Percentiles rank a stretch among this genome's conserved stretches.
Conservation (phyloP, 2,113 vertebrate genomes). For the Panurus biarmicus region DNA sequence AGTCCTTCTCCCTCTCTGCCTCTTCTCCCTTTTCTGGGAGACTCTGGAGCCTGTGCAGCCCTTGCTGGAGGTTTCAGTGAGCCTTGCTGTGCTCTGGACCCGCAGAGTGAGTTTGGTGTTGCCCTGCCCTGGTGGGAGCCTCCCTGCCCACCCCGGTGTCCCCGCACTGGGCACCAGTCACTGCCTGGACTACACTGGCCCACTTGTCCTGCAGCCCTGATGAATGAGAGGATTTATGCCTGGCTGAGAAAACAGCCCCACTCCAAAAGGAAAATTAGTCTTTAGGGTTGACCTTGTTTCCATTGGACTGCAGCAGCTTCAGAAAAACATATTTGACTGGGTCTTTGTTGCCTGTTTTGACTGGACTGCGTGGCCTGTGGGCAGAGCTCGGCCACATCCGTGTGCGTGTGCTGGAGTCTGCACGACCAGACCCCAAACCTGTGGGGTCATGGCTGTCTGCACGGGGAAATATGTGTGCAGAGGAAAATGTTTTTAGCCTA, state of each 20-base stretch:
- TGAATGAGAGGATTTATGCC: background rate
- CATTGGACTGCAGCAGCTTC: background rate
- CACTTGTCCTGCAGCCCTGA: background rate
- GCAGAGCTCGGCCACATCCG: background rate
- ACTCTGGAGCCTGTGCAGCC: background rate
- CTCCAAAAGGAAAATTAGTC: background rate
- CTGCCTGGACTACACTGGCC: background rate
- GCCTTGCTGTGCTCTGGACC: background rate
- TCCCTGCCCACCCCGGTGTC: fast-evolving
- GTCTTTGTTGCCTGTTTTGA: background rate
- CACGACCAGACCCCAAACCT: background rate
- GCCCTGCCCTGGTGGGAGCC: background rate
- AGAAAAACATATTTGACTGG: background rate
- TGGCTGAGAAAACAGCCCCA: background rate
- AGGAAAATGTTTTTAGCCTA: background rate
- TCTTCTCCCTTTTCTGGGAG: background rate
- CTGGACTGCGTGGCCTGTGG: background rate
- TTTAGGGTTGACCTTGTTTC: background rate
- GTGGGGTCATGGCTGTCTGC: background rate
- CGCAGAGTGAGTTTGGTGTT: background rate
- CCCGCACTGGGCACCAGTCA: fast-evolving
- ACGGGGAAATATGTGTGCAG: background rate
- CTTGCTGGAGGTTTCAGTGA: background rate
- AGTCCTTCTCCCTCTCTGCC: background rate
- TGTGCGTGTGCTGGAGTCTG: background rate